Percentiles rank a stretch among this genome's conserved stretches.
These are phyloP conservation scores for Fulmarus glacialis DNA, from an alignment of 2,113 vertebrate species.

Conservation along the genomic window DNA sequence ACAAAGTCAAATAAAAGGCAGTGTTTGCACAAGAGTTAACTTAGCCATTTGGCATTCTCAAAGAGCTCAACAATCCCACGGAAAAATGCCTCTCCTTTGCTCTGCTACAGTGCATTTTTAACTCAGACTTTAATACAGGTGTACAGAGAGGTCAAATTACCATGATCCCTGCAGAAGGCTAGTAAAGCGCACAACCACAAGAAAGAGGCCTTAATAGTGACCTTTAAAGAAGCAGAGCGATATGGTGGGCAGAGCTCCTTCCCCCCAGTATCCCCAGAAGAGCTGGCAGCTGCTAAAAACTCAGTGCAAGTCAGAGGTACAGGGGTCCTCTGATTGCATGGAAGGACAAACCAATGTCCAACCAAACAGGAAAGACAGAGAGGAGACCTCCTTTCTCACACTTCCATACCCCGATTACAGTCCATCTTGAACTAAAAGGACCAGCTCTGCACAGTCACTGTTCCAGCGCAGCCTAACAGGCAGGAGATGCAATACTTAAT, in stretches of 20 bases:
- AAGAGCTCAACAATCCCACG: background rate
- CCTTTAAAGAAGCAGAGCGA: background rate
- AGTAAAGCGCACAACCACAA: background rate
- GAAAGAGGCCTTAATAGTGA: background rate
- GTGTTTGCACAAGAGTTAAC: constrained; percentile 48
- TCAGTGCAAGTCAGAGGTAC: background rate
- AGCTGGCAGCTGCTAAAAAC: background rate
- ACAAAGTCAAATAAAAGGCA: constrained; percentile 46
- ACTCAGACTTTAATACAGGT: background rate
- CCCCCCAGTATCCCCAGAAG: background rate
- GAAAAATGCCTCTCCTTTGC: constrained; percentile 9
- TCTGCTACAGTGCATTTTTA: background rate
- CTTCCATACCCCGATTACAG: background rate
- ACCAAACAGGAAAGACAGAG: background rate
- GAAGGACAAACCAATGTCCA: background rate
- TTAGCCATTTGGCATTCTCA: constrained; percentile 16
- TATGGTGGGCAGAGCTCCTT: background rate
- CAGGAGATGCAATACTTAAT: background rate
- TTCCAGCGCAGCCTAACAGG: background rate
- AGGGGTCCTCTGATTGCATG: background rate
- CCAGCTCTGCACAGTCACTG: background rate
- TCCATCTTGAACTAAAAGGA: background rate
- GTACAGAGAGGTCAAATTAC: background rate
- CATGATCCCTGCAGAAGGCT: background rate
- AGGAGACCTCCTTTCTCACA: background rate